Conservation (phyloP, 2,113 vertebrate genomes). For the Petrocephalus microphthalmus region DNA sequence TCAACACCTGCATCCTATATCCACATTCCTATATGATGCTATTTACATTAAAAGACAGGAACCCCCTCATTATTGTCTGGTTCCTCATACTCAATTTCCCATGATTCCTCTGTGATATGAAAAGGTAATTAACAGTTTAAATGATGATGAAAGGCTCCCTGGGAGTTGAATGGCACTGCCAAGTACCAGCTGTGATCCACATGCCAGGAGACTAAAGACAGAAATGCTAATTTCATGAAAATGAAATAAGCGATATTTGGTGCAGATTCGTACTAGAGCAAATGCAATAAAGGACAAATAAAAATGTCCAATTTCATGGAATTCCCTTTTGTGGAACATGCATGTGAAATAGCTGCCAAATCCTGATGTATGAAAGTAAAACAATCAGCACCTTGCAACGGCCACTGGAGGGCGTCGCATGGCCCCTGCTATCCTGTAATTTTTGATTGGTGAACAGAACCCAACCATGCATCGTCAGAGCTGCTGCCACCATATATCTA, state of each 20-base stretch:
- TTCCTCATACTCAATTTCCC: slow-evolving; percentile 12
- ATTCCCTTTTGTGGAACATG: background rate
- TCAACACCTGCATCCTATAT: slow-evolving; percentile 8
- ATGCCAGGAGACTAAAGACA: background rate
- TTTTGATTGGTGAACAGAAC: background rate
- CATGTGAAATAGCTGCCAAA: background rate
- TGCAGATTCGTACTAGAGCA: background rate
- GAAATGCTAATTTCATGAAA: slow-evolving; percentile 6
- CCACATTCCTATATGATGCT: background rate
- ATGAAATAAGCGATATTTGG: background rate
- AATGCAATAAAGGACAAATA: background rate
- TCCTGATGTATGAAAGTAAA: background rate
- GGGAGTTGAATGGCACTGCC: slow-evolving; percentile 3
- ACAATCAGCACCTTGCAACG: background rate
- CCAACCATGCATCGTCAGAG: background rate
- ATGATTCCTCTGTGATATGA: slow-evolving; percentile 10
- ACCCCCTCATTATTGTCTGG: slow-evolving; percentile 7
- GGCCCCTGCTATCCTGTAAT: background rate
- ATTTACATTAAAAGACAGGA: slow-evolving; percentile 13
- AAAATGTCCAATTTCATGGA: background rate
- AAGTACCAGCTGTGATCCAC: slow-evolving; percentile 8
- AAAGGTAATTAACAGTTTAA: background rate
- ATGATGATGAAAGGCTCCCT: background rate
- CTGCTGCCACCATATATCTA: background rate
- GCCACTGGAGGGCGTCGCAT: background rate